Evolutionary conservation across 2,113 vertebrate species (phyloP).

Genomic region (Crotalus viridis): DNA sequence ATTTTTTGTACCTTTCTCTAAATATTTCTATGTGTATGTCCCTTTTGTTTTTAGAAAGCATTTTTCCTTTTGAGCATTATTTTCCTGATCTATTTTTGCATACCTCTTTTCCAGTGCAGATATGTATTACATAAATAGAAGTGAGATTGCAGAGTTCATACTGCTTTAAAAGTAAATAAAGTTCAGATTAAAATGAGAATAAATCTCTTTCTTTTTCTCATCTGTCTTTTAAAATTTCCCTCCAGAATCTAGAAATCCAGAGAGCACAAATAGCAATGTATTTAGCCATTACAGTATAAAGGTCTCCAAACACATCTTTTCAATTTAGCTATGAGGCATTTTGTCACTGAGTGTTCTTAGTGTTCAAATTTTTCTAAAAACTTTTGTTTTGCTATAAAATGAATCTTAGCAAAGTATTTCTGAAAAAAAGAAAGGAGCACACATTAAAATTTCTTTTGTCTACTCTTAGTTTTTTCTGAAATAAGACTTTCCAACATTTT

Average conservation of each 20-base stretch:
- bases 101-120: neutral
- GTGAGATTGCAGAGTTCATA: neutral
- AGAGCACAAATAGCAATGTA: neutral
- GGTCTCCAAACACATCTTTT: conserved; percentile 1
- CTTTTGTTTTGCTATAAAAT: neutral
- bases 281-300: neutral
- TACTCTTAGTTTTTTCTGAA: neutral
- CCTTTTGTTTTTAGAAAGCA: neutral
- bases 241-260: neutral
- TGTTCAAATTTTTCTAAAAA: conserved; percentile 13
- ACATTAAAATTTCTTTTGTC: neutral
- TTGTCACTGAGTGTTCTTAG: neutral
- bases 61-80: neutral
- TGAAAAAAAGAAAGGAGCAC: neutral
- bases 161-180: neutral
- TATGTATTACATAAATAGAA: neutral
- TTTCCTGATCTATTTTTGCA: neutral
- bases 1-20: neutral
- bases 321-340: neutral
- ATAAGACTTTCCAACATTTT: neutral
- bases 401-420: neutral
- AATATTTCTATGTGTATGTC: neutral
- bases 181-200: neutral
- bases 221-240: neutral
- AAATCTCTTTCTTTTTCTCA: too few relatives aligned